Percentiles rank a stretch among this genome's conserved stretches.
These are phyloP conservation scores for Shargacucullia verbasci DNA, from an alignment of 2,888 invertebrate species.

Conservation along the genomic window DNA sequence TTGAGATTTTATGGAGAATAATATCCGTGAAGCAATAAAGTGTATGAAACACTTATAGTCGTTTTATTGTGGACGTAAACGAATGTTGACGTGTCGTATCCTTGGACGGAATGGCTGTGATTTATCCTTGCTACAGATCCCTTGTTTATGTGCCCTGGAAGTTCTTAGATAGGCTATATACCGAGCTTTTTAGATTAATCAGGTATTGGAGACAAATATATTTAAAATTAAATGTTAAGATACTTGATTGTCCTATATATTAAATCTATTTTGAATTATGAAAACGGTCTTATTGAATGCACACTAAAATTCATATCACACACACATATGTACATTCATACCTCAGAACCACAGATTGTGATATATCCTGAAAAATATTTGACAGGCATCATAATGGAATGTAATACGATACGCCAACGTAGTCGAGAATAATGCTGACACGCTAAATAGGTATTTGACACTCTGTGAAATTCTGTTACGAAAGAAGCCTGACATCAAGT, in stretches of 20 bases:
- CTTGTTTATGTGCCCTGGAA: constrained; percentile 41
- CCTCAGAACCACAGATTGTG: no score
- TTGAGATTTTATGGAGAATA: constrained; percentile 88
- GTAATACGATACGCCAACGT: no score
- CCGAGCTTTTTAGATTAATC: constrained; percentile 16
- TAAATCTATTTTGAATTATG: no score
- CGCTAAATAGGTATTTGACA: no score
- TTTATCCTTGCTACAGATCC: constrained; percentile 55
- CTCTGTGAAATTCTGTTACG: no score
- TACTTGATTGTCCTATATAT: background rate
- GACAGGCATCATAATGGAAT: no score
- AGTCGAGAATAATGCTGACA: no score
- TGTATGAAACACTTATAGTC: constrained; percentile 85
- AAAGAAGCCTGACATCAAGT: no score
- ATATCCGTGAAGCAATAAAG: constrained; percentile 89
- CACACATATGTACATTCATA: no score
- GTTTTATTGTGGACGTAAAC: constrained; percentile 79
- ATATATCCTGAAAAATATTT: no score
- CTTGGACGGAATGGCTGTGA: constrained; percentile 52
- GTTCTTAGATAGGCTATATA: constrained; percentile 28
- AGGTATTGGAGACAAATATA: background rate
- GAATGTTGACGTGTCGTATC: constrained; percentile 65
- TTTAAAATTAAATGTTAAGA: background rate
- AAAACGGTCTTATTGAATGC: no score
- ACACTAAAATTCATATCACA: no score